phyloP scores from a whole-genome alignment of 1,140 invertebrate species.

The Euglossa dilemma region DNA sequence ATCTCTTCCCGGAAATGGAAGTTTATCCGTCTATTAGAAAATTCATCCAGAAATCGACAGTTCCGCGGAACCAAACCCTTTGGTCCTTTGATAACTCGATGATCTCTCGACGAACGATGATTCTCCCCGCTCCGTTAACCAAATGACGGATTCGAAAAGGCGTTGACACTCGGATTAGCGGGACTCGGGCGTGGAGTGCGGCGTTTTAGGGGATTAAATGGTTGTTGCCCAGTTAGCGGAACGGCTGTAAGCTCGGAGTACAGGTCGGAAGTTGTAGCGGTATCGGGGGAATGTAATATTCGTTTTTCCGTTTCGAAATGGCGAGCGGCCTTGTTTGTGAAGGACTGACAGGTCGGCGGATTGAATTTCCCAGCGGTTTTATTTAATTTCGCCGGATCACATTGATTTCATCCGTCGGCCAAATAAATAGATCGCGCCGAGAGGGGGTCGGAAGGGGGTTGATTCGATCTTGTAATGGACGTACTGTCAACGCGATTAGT shows the following conservation, averaged over 20 bases:
- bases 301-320: conserved; percentile 1
- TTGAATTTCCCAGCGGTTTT: not conserved
- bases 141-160: not conserved
- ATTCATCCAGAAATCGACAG: no score
- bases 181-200: not conserved
- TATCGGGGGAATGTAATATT: not conserved
- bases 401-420: not conserved
- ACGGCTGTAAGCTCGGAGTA: not conserved
- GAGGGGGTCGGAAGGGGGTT: no score
- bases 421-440: not conserved
- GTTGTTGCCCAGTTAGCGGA: conserved; percentile 1
- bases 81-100: no score
- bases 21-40: no score
- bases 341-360: not conserved
- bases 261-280: not conserved
- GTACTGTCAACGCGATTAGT: not conserved
- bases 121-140: not conserved
- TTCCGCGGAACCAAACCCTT: no score
- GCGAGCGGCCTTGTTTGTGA: not conserved
- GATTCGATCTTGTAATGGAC: not conserved
- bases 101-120: no score
- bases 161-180: not conserved
- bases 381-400: not conserved
- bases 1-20: no score
- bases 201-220: not conserved